These are phyloP conservation scores for Serinus canaria DNA, from an alignment of 2,113 vertebrate species.

Conservation along the genomic window DNA sequence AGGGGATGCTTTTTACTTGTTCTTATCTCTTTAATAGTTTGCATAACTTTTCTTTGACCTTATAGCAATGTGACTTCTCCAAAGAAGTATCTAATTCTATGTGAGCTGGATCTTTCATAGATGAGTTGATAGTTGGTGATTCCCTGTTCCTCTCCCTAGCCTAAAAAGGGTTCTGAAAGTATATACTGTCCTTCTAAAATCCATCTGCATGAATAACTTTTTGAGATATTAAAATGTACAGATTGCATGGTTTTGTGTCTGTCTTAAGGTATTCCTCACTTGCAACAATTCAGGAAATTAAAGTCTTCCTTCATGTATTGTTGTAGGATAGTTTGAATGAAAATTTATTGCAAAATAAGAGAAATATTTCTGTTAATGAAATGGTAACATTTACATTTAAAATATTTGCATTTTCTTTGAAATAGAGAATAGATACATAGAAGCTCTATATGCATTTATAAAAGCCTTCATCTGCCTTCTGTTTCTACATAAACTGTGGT, in stretches of 20 bases:
- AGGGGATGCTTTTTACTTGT: not conserved
- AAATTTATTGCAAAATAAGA: not conserved
- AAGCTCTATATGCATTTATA: not conserved
- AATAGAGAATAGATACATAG: not conserved
- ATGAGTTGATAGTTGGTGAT: not conserved
- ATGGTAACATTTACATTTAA: not conserved
- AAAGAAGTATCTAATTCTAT: slow-evolving; percentile 1
- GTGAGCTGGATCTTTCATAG: not conserved
- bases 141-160: not conserved
- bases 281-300: slow-evolving; percentile 7
- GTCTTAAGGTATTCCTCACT: slow-evolving; percentile 63
- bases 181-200: slow-evolving; percentile 74
- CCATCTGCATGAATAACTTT: slow-evolving; percentile 72
- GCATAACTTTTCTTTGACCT: not conserved
- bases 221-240: slow-evolving; percentile 11
- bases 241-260: slow-evolving; percentile 69
- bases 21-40: not conserved
- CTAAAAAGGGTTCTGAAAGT: slow-evolving; percentile 72
- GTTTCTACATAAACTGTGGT: not conserved
- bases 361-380: not conserved
- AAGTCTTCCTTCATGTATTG: not conserved
- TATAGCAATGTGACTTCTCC: not conserved
- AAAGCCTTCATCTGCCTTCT: not conserved
- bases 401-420: not conserved
- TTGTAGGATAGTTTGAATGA: not conserved